Evolutionary conservation across 1,140 invertebrate species (phyloP).

Genomic region (Elymnias hypermnestra): DNA sequence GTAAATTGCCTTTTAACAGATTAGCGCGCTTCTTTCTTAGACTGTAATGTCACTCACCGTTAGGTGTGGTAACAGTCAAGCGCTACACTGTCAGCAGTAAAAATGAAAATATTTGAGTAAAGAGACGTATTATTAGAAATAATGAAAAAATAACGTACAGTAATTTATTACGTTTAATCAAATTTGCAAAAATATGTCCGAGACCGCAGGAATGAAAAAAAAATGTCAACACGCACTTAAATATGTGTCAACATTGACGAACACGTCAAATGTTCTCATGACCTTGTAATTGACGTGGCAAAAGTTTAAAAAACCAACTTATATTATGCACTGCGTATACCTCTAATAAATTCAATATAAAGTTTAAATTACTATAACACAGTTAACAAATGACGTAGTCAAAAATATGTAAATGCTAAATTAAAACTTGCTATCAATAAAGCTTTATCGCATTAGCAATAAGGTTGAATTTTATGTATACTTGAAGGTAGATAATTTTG

Average conservation of each 20-base stretch:
- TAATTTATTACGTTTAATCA: no score
- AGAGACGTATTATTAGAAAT: no score
- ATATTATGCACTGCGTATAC: neutral
- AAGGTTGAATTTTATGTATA: constrained; percentile 1
- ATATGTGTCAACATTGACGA: constrained; percentile 13
- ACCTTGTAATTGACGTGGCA: constrained; percentile 17
- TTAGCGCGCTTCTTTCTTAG: no score
- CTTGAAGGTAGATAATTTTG: neutral
- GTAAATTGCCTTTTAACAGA: no score
- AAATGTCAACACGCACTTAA: constrained; percentile 4
- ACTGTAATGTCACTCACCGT: no score
- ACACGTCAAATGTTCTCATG: constrained; percentile 9
- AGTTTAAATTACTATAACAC: neutral
- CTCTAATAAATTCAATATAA: neutral
- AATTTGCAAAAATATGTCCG: no score
- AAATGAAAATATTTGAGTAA: no score
- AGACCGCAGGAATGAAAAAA: constrained; percentile 8
- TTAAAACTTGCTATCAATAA: neutral
- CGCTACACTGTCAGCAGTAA: no score
- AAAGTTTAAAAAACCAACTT: constrained; percentile 6
- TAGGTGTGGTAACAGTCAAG: no score
- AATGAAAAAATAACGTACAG: no score
- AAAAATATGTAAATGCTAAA: neutral
- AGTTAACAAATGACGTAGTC: neutral
- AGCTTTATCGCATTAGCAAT: neutral